phyloP scores from a whole-genome alignment of 2,888 invertebrate species.

The Carabus problematicus region DNA sequence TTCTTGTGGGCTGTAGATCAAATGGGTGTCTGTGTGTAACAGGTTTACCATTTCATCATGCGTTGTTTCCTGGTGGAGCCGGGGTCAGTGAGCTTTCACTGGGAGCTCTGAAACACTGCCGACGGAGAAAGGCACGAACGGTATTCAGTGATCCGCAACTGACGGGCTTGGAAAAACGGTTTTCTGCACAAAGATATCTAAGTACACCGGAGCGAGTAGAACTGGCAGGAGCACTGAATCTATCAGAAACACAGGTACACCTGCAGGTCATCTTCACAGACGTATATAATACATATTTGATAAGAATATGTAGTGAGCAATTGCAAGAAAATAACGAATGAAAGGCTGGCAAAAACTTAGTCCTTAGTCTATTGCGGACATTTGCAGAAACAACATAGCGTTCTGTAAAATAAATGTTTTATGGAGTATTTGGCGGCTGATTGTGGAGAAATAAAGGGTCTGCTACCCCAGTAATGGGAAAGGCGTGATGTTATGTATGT shows the following conservation, averaged over 20 bases:
- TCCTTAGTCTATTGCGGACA: too few species aligned
- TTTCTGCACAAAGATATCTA: slow-evolving; percentile 92
- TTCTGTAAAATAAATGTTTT: too few species aligned
- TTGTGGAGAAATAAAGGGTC: too few species aligned
- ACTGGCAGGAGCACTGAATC: slow-evolving; percentile 87
- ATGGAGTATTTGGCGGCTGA: too few species aligned
- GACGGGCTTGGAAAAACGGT: slow-evolving; percentile 87
- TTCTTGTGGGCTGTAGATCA: too few species aligned
- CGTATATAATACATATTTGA: too few species aligned
- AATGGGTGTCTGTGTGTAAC: slow-evolving; percentile 37
- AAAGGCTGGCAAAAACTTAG: too few species aligned
- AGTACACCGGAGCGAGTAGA: slow-evolving; percentile 97
- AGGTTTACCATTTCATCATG: slow-evolving; percentile 71
- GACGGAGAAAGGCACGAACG: slow-evolving; percentile 94
- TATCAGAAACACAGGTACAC: slow-evolving; percentile 86
- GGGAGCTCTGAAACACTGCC: slow-evolving; percentile 88
- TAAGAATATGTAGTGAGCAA: too few species aligned
- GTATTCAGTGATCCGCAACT: slow-evolving; percentile 85
- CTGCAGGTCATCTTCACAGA: not conserved
- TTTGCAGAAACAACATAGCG: too few species aligned
- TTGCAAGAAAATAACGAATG: too few species aligned
- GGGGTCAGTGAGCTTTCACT: slow-evolving; percentile 70
- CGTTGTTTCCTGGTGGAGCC: slow-evolving; percentile 65
- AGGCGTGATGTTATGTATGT: too few species aligned
- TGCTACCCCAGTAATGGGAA: too few species aligned